These are phyloP conservation scores for Phortica okadai DNA, from an alignment of 2,888 invertebrate genomes.

Conservation along the genomic window DNA sequence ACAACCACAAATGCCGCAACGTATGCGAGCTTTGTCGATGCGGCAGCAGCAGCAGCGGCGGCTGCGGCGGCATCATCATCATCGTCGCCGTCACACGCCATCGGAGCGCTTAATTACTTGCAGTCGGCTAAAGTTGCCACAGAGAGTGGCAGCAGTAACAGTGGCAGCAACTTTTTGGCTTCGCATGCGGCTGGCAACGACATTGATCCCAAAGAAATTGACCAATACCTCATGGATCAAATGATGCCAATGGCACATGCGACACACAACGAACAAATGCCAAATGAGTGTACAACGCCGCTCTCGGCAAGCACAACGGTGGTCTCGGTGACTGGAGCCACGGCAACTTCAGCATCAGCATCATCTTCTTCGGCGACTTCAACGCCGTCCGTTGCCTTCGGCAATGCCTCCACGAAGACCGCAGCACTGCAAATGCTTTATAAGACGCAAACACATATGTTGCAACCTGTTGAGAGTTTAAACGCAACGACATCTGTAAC, in stretches of 20 bases:
- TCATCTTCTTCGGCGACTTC: slow-evolving; percentile 12
- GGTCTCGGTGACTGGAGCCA: slow-evolving; percentile 20
- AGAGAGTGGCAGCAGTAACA: slow-evolving; percentile 28
- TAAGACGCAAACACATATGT: slow-evolving; percentile 17
- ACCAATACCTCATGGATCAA: slow-evolving; percentile 76
- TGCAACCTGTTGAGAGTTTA: slow-evolving; percentile 35
- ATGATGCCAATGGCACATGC: slow-evolving; percentile 68
- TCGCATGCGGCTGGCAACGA: slow-evolving; percentile 52
- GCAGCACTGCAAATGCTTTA: slow-evolving; percentile 28
- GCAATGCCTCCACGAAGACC: neutral
- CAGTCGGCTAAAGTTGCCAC: slow-evolving; percentile 48
- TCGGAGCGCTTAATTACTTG: slow-evolving; percentile 74
- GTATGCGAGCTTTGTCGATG: slow-evolving; percentile 37
- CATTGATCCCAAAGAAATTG: slow-evolving; percentile 76
- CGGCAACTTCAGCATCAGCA: slow-evolving; percentile 21
- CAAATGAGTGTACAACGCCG: slow-evolving; percentile 29
- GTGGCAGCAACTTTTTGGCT: slow-evolving; percentile 37
- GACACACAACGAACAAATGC: slow-evolving; percentile 34
- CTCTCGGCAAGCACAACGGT: slow-evolving; percentile 2
- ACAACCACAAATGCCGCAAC: slow-evolving; percentile 40
- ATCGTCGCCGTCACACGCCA: slow-evolving; percentile 68
- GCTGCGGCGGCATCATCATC: slow-evolving; percentile 40
- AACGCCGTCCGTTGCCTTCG: slow-evolving; percentile 11
- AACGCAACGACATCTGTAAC: slow-evolving; percentile 40
- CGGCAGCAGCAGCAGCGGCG: slow-evolving; percentile 35